Evolutionary conservation across 2,797 vertebrate genomes (phyloP), one percentile per base, ranked within the genome.

Genomic region (Sebastes goodei): DNA sequence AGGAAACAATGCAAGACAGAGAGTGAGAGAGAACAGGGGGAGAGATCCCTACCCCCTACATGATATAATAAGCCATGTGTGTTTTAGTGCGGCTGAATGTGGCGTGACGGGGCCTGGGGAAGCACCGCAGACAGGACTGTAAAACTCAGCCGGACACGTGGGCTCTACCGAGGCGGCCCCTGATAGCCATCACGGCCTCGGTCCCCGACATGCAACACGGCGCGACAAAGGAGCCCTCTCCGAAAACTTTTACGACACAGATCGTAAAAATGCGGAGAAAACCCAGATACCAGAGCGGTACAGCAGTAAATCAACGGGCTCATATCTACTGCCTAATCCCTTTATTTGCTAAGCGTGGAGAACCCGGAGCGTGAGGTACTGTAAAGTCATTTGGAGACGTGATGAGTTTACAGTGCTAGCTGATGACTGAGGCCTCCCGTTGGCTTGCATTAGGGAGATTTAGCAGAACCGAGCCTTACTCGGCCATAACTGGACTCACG

Each of bases 21-120:
- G 12, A 71, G 21, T 7, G 5, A n/a, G 12, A 67, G 4, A 55
- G 49, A 59, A 3, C 29, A 1, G 12, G 12, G 17, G 53, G 33
- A 42, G 35, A 46, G 56, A 76, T 59, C 21, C 32, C 5, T 57
- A 49, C 70, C 32, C 15, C 33, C 38, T 11, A 0, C 15, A 78
- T 70, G 73, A 73, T 74, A 68, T 86, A 82, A 76, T 35, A 71
- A 85, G 82, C 72, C 78, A 88, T 78, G 69, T 86, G 87, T 84
- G 84, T 87, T 91, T 90, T 76, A 86, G 60, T 83, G 59, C 70
- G 30, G 74, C 11, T 78, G 68, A 90, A 93, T 77, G 72, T 73
- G 80, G 81, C 56, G 76, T 94, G 91, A 91, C 85, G 66, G 17
- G 74, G 83, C 77, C 56, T n/a, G 68, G 87, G 90, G 93, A 93